A percentile compares a stretch with the other conserved stretches of the same genome.
Evolutionary conservation across 2,113 vertebrate genomes (phyloP).

Genomic region (Eulemur rufifrons): DNA sequence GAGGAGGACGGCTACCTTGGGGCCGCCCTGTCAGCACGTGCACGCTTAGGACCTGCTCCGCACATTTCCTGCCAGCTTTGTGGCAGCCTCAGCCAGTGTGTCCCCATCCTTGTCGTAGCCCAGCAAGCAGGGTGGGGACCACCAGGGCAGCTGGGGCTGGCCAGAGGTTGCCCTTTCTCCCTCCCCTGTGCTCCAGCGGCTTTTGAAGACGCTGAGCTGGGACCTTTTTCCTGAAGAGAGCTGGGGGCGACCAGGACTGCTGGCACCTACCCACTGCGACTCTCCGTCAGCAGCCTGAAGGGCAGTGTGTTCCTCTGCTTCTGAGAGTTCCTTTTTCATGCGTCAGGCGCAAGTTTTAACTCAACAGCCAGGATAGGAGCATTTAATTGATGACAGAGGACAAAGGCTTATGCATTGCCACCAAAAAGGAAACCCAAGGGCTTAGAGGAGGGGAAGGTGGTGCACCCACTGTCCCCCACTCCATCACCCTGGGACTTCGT

Average conservation of each 20-base stretch:
- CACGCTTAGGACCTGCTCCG: conserved; percentile 64
- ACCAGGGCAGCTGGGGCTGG: background rate
- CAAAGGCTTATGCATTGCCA: background rate
- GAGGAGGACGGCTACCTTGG: conserved; percentile 5
- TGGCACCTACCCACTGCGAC: background rate
- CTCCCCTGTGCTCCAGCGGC: background rate
- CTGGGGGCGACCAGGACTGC: background rate
- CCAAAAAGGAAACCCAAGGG: background rate
- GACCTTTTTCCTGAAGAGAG: background rate
- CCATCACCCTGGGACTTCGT: background rate
- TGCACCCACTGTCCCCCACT: background rate
- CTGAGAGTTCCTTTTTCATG: background rate
- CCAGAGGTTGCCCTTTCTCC: background rate
- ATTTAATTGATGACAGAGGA: background rate
- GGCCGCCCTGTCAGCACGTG: conserved; percentile 33
- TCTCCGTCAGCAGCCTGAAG: background rate
- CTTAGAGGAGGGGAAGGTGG: background rate
- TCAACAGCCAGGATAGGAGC: background rate
- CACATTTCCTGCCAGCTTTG: conserved; percentile 54
- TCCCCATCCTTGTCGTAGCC: conserved; percentile 6
- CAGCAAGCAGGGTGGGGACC: conserved; percentile 5
- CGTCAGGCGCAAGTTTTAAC: background rate
- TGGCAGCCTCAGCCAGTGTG: conserved; percentile 35
- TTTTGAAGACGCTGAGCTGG: background rate
- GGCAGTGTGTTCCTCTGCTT: background rate